Evolutionary conservation across 2,888 invertebrate species (phyloP), one percentile per base, ranked within the genome.

Genomic region (Latrodectus elegans): DNA sequence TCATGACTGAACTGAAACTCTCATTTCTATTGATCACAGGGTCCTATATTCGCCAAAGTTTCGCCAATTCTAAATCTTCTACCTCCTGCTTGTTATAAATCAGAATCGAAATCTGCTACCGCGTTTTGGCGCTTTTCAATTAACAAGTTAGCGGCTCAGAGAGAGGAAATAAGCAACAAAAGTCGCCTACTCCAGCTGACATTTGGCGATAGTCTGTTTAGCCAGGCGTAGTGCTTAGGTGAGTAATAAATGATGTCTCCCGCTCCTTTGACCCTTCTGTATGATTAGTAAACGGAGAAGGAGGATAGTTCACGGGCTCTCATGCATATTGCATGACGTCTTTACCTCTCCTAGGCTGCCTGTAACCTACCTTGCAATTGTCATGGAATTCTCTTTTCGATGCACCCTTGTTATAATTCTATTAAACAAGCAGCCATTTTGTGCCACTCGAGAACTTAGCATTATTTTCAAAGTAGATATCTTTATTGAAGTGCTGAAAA

Each of bases 161-260:
- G 15, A 49, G 38, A 38, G 14, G 49, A 70, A 70, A 38, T 26
- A 22, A 70, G 49, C 26, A 70, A 38, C 12, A 70, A 70, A 70
- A 70, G 22, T 17, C 67, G 71, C 79, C 65, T 81, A 49, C 72
- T 64, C 65, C 72, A 53, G 53, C 73, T 51, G 52, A 15, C 80
- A 65, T 67, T 73, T 67, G 67, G 67, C 72, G 55, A 76, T 68
- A 70, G 83, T 72, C 72, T 72, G 71, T 84, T 84, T 72, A 68
- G 73, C 55, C 72, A 72, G 64, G 65, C 78, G 49, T 15, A 60
- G 14, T 78, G 51, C 78, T 84, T 84, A 84, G 77, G 72, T 72
- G 51, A 60, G 77, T 84, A 84, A 84, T 84, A 78, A 77, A 84
- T 84, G 84, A 78, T 77, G 84, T 84, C 84, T 77, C 52, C 73